Base-by-base conservation (phyloP, 2,113 vertebrate genomes). In the Haliaeetus leucogaster region DNA sequence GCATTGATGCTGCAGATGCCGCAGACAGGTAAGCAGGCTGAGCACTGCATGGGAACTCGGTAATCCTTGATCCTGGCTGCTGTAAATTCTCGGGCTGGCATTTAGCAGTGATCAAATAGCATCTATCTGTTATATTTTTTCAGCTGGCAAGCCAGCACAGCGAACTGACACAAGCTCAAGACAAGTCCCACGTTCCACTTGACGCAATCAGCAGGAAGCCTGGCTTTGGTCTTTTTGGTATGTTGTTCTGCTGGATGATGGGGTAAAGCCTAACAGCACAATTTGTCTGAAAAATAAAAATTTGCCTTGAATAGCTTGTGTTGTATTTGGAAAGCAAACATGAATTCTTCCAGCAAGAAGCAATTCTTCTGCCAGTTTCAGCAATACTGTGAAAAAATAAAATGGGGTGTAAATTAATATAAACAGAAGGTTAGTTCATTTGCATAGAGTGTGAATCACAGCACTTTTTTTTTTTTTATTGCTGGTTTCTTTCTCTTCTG, bases 331-430 rank as follows among this genome's bases (percentile, higher is more conserved):
- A 79, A 95, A 89, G 65, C 34, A 82, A 78, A 32, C 52, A 32
- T 43, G 72, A 82, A 82, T 81, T 95, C 92, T 19, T 90, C 50
- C 30, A 92, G 66, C 36, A 93, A 47, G 45, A 47, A 47, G 45
- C 45, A 47, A 47, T 47, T 21, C 53, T 94, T 95, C 79, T 72
- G 45, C 55, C 95, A 90, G 76, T 97, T 97, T 96, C 93, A 97
- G 88, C 92, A 95, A 89, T 81, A 96, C 3, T 8, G 14, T 48
- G 56, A 86, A 91, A 80, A 86, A 89, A 48, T 21, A 80, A 48
- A 58, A 59, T 16, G 21, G 13, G 8, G 23, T 18, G 23, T 21
- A 81, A 76, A 76, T 27, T 20, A 76, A 29, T 43, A n/a, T 23
- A 82, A 79, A 38, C 10, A 61, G 70, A 81, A 90, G 21, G n/a